A percentile compares a stretch with the other conserved stretches of the same genome.
These are phyloP conservation scores for Teleogryllus oceanicus DNA, from an alignment of 2,888 invertebrate genomes.

Conservation along the genomic window DNA sequence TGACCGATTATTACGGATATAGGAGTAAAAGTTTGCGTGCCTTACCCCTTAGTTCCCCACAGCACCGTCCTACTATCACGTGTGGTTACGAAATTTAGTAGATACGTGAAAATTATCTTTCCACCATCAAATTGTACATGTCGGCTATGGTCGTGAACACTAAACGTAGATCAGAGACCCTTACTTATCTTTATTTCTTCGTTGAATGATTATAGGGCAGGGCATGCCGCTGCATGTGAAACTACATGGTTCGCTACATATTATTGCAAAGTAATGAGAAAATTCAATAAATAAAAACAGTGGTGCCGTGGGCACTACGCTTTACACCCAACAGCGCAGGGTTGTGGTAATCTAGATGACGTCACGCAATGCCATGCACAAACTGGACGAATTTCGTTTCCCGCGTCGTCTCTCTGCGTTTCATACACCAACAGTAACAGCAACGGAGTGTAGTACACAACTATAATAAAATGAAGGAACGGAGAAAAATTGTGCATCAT, in stretches of 20 bases:
- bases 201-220: background rate
- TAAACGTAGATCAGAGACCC: background rate
- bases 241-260: background rate
- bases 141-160: background rate
- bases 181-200: constrained; percentile 6
- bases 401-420: too few relatives aligned
- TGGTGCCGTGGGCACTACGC: background rate
- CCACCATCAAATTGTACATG: background rate
- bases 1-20: too few relatives aligned
- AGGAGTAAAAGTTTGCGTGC: too few relatives aligned
- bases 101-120: background rate
- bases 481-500: too few relatives aligned
- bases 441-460: too few relatives aligned
- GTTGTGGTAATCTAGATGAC: background rate
- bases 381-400: background rate
- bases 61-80: too few relatives aligned
- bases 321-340: too few relatives aligned
- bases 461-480: too few relatives aligned
- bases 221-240: background rate
- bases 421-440: too few relatives aligned
- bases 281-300: background rate
- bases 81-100: background rate
- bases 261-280: constrained; percentile 9
- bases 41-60: too few relatives aligned
- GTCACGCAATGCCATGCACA: background rate